Conservation (phyloP, 2,113 vertebrate species). For the Pomatostomus ruficeps region DNA sequence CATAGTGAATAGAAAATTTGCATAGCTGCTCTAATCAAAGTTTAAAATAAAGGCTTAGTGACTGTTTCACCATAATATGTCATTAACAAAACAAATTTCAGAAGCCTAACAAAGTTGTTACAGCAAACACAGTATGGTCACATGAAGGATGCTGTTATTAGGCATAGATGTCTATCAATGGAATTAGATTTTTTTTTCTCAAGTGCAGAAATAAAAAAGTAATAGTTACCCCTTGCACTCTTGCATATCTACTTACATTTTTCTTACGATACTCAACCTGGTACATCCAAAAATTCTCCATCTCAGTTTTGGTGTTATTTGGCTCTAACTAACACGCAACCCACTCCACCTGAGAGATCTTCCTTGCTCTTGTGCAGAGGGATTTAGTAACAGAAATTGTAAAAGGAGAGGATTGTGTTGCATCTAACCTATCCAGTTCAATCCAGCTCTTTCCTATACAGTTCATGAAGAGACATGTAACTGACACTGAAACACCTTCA, state of each 20-base stretch:
- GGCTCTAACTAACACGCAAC: neutral
- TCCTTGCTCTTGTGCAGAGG: slow-evolving; percentile 40
- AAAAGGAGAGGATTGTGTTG: slow-evolving; percentile 38
- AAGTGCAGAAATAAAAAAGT: neutral
- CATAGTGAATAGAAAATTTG: neutral
- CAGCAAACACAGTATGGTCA: neutral
- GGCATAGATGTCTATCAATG: neutral
- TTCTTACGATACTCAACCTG: slow-evolving; percentile 75
- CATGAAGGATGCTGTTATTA: neutral
- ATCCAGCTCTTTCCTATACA: neutral
- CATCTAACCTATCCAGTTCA: neutral
- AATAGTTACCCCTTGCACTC: neutral
- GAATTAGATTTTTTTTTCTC: neutral
- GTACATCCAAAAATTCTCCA: slow-evolving; percentile 96
- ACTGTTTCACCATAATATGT: neutral
- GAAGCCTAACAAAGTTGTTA: neutral
- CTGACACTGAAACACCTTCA: neutral
- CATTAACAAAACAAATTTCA: neutral
- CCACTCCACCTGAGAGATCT: neutral
- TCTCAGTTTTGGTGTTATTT: slow-evolving; percentile 17
- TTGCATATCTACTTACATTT: slow-evolving; percentile 65
- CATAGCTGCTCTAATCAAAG: neutral
- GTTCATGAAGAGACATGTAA: neutral
- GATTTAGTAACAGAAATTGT: slow-evolving; percentile 61
- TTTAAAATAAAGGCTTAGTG: neutral